A percentile compares a stretch with the other conserved stretches of the same genome.
Conservation (phyloP, 1,140 invertebrate species). For the Plutomurus gul region DNA sequence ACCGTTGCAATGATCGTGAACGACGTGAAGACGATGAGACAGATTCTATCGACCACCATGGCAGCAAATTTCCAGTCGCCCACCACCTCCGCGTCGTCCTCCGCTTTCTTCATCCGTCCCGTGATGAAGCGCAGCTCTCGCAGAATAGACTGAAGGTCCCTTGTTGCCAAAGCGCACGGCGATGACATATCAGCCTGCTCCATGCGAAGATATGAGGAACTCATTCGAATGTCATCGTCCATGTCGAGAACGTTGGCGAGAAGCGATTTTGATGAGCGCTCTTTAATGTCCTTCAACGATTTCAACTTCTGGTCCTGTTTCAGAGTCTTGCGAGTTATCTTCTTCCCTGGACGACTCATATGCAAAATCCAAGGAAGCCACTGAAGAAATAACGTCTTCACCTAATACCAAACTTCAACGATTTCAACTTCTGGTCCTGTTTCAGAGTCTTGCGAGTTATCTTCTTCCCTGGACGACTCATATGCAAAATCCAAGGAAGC, state of each 20-base stretch:
- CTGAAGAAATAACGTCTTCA: conserved; percentile 89
- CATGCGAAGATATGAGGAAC: conserved; percentile 56
- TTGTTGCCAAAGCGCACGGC: conserved; percentile 60
- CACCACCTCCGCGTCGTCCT: conserved; percentile 87
- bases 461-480: conserved; percentile 73
- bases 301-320: conserved; percentile 84
- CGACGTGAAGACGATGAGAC: conserved; percentile 93
- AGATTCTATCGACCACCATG: conserved; percentile 97
- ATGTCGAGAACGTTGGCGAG: conserved; percentile 85
- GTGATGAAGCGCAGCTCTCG: conserved; percentile 94
- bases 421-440: not conserved
- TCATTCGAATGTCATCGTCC: conserved; percentile 85
- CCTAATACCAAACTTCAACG: conserved; percentile 62
- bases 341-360: conserved; percentile 83
- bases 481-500: conserved; percentile 89
- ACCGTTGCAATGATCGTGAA: conserved; percentile 96
- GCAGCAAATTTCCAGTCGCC: conserved; percentile 99
- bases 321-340: conserved; percentile 88
- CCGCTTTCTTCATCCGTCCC: conserved; percentile 82
- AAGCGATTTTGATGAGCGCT: conserved; percentile 88
- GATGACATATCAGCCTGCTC: conserved; percentile 55
- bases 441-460: conserved; percentile 64
- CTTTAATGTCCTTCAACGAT: conserved; percentile 82
- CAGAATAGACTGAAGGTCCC: conserved; percentile 80
- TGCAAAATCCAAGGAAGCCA: conserved; percentile 94